These are phyloP conservation scores for Osedax frankpressi DNA, from an alignment of 2,888 invertebrate species.

Conservation along the genomic window DNA sequence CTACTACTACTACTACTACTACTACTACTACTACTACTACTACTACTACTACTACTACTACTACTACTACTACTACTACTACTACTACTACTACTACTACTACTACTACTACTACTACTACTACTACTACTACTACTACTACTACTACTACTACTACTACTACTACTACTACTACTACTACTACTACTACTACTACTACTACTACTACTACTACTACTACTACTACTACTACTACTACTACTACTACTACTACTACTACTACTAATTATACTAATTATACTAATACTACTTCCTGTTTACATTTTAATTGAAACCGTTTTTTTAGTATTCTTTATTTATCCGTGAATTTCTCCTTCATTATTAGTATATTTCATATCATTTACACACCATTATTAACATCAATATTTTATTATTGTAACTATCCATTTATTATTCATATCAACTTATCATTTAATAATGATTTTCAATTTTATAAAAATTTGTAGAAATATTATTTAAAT, in stretches of 20 bases:
- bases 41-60: neutral
- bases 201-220: neutral
- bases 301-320: too few relatives aligned
- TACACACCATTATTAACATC: too few relatives aligned
- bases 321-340: too few relatives aligned
- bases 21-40: neutral
- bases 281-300: neutral
- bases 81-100: neutral
- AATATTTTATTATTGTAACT: too few relatives aligned
- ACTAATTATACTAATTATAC: neutral
- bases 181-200: neutral
- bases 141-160: neutral
- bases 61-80: neutral
- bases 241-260: neutral
- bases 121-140: neutral
- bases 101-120: neutral
- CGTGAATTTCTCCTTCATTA: too few relatives aligned
- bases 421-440: too few relatives aligned
- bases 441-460: too few relatives aligned
- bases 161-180: neutral
- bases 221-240: neutral
- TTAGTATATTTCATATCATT: too few relatives aligned
- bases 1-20: neutral
- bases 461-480: too few relatives aligned
- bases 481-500: too few relatives aligned